Evolutionary conservation across 2,797 vertebrate genomes (phyloP), one percentile per base, ranked within the genome.

Genomic region (Melanotaenia trifasciata): DNA sequence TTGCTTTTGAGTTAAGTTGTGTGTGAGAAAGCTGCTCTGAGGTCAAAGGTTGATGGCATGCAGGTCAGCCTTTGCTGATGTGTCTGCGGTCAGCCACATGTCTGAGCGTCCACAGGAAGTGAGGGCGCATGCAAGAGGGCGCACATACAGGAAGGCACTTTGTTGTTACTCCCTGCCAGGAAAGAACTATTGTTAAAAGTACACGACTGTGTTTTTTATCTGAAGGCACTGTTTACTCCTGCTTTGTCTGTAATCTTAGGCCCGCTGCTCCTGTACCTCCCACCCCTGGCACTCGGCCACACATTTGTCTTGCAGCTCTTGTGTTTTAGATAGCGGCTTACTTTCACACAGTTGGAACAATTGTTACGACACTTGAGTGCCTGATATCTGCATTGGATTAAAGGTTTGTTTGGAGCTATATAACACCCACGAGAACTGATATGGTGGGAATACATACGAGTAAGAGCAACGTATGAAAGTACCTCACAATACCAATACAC

Each of bases 111-210:
- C 88, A 91, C 90, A 89, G 94, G 94, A 95, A 94, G 89, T 74
- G 60, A 91, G 93, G 89, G 84, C 87, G 90, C 94, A 93, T 93
- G 94, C 92, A 71, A 91, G 90, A 81, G 84, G 89, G 79, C 81
- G 76, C 63, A 76, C 89, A 85, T 58, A 89, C 90, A 93, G 94
- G 94, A 95, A 95, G 91, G 71, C 10, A 78, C 91, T 94, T 94
- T 94, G 92, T 94, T 92, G 91, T 86, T 64, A 68, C 85, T 91
- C 85, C 91, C 84, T 83, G 85, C 83, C 90, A 89, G 94, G 93
- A 95, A 94, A 88, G 86, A 84, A 74, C 90, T 87, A 93, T 94
- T 95, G 94, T 95, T 94, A 76, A 91, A 88, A 87, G 86, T 85
- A 85, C 83, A 79, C 75, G 76, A 79, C 86, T 62, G 72, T 92